Conservation (phyloP, 92 coral and sea anemone genomes). For the Galaxea fascicularis region DNA sequence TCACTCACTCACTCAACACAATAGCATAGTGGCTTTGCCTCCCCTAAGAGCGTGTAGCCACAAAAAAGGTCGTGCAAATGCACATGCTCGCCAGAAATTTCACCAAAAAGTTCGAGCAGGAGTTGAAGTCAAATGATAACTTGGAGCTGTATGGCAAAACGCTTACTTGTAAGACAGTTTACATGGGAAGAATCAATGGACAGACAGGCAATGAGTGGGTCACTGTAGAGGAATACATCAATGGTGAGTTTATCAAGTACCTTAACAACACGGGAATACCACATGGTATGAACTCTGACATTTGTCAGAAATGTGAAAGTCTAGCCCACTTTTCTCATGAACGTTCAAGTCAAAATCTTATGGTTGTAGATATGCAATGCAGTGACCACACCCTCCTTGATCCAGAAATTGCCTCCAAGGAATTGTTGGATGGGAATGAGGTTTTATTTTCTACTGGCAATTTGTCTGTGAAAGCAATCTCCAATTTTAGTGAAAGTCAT, state of each 20-base stretch:
- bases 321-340: conserved; percentile 53
- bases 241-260: conserved; percentile 59
- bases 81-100: conserved; percentile 64
- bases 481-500: conserved; percentile 35
- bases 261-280: conserved; percentile 59
- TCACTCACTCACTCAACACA: no score
- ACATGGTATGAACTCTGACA: conserved; percentile 16
- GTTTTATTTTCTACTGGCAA: conserved; percentile 63
- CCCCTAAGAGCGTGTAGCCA: no score
- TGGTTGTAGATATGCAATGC: conserved; percentile 68
- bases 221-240: conserved; percentile 54
- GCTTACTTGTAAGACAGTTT: conserved; percentile 45
- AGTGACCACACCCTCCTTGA: conserved; percentile 51
- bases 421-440: conserved; percentile 39
- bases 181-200: conserved; percentile 50
- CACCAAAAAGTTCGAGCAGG: conserved; percentile 38
- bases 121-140: conserved; percentile 23
- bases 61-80: no score
- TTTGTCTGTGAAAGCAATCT: conserved; percentile 51
- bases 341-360: conserved; percentile 24
- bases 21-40: no score
- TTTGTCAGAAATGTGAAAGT: conserved; percentile 35
- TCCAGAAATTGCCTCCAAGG: conserved; percentile 60
- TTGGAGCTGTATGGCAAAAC: conserved; percentile 52
- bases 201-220: conserved; percentile 45